Percentiles rank a stretch among this genome's conserved stretches.
Conservation (phyloP, 2,888 invertebrate species). For the Aspidapion aeneum region DNA sequence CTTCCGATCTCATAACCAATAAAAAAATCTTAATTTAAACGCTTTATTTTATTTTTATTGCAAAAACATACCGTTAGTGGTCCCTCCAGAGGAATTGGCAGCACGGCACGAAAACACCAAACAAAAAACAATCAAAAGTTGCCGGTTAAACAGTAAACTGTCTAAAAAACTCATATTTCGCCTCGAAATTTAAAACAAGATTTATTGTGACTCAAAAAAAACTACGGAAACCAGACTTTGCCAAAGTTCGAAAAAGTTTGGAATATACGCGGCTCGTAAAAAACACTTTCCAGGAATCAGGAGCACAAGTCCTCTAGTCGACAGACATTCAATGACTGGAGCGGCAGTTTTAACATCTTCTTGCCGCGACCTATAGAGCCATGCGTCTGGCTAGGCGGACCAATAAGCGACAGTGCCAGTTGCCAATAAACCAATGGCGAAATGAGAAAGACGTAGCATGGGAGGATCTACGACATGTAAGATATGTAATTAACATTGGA, state of each 20-base stretch:
- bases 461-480: constrained; percentile 47
- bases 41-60: too few relatives aligned
- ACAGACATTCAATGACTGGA: constrained; percentile 41
- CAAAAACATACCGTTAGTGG: constrained; percentile 40
- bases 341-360: constrained; percentile 36
- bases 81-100: constrained; percentile 36
- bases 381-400: constrained; percentile 43
- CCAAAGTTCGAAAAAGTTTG: neutral
- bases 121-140: constrained; percentile 30
- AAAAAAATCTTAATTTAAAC: too few relatives aligned
- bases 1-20: too few relatives aligned
- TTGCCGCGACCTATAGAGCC: constrained; percentile 40
- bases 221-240: neutral
- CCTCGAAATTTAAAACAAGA: neutral
- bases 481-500: constrained; percentile 48
- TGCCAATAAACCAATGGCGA: constrained; percentile 47
- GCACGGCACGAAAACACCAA: constrained; percentile 32
- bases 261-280: constrained; percentile 35
- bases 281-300: constrained; percentile 23
- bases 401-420: constrained; percentile 45
- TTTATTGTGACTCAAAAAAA: neutral
- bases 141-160: constrained; percentile 7
- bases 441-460: constrained; percentile 49
- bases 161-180: constrained; percentile 13
- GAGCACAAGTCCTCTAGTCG: constrained; percentile 33